phyloP scores from a whole-genome alignment of 2,888 invertebrate genomes.

The Galerucella pusilla region DNA sequence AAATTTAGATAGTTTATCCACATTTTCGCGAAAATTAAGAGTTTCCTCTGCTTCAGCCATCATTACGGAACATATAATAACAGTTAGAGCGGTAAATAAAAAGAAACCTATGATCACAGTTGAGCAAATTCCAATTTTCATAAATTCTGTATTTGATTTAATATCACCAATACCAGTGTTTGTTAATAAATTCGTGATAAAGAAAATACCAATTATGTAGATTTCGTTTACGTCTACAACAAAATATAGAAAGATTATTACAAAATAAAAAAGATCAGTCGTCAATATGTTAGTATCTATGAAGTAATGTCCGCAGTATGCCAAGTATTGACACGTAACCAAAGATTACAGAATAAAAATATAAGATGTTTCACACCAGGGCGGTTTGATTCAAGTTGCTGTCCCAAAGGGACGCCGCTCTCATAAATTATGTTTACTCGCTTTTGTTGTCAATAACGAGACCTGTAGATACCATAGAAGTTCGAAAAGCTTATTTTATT shows the following conservation, averaged over 20 bases:
- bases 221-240: constrained; percentile 31
- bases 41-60: constrained; percentile 27
- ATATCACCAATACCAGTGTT: constrained; percentile 34
- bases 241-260: background rate
- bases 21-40: constrained; percentile 26
- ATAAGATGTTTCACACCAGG: no score
- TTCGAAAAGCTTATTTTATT: no score
- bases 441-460: no score
- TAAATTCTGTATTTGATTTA: constrained; percentile 8
- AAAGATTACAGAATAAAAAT: no score
- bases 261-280: background rate
- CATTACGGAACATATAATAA: constrained; percentile 23
- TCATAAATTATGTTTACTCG: no score
- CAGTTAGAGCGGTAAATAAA: constrained; percentile 28
- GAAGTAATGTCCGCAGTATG: no score
- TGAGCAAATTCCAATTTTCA: constrained; percentile 23
- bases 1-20: constrained; percentile 27
- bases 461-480: no score
- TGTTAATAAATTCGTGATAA: constrained; percentile 34
- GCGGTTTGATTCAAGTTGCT: no score
- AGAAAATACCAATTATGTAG: constrained; percentile 32
- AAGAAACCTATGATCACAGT: constrained; percentile 34
- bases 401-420: no score
- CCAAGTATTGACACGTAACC: no score
- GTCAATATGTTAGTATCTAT: no score